These are phyloP conservation scores for Ornithoptera priamus DNA, from an alignment of 2,888 invertebrate genomes.

Conservation along the genomic window DNA sequence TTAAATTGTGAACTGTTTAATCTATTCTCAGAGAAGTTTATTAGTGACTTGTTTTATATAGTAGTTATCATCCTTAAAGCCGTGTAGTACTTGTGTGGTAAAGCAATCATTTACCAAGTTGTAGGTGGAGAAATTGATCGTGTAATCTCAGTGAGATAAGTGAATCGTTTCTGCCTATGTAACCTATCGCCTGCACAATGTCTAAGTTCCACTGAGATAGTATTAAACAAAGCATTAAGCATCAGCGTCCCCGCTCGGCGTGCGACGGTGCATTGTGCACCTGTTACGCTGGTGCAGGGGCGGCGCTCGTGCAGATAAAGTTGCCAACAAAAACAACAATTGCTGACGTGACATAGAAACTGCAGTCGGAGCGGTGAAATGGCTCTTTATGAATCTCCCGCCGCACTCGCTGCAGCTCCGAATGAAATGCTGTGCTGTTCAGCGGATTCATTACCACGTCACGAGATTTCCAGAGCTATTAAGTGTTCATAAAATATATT, in stretches of 20 bases:
- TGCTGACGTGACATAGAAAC: constrained; percentile 28
- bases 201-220: too few species aligned
- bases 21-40: too few species aligned
- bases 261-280: constrained; percentile 23
- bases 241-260: background rate
- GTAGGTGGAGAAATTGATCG: too few species aligned
- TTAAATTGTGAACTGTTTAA: too few species aligned
- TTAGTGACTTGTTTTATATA: too few species aligned
- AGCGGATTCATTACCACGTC: constrained; percentile 7
- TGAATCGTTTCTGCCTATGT: too few species aligned
- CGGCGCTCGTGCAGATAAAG: constrained; percentile 26
- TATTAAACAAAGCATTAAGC: constrained; percentile 5
- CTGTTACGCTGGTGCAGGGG: constrained; percentile 22
- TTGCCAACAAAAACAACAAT: constrained; percentile 29
- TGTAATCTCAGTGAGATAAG: too few species aligned
- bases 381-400: constrained; percentile 21
- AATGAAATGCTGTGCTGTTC: constrained; percentile 17
- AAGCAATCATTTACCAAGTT: too few species aligned
- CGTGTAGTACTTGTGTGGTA: too few species aligned
- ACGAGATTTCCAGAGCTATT: background rate
- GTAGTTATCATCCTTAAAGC: too few species aligned
- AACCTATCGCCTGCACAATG: too few species aligned
- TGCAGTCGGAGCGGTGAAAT: constrained; percentile 20
- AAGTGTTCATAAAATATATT: too few species aligned
- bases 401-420: constrained; percentile 14